Base-by-base conservation (phyloP, 2,888 invertebrate genomes). In the Zootermopsis nevadensis region DNA sequence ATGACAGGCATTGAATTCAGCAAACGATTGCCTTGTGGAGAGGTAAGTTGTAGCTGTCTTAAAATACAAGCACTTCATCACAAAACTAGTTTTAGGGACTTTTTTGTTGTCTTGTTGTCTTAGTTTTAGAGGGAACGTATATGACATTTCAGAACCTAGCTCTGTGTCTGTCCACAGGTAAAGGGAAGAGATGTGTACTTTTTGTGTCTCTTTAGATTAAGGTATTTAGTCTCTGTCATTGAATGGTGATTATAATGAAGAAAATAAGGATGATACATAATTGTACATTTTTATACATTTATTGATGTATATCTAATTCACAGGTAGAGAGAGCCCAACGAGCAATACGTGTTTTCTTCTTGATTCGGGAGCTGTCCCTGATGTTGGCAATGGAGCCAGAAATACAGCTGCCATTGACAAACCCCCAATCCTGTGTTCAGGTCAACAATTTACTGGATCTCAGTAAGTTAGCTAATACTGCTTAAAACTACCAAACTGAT, bases 1-100 rank as follows among this genome's bases (percentile, higher is more conserved):
- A 94, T 99, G 91, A 98, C 98, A 1, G 98, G 98, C 1, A 97
- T 99, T 85, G 95, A 95, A 86, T 98, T 99, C 89, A 95, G 95
- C 76, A 97, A 98, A 88, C 92, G 99, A 86, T 90, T 99, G 86
- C 98, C 99, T 0, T 98, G 98, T 89, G 99, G 99, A 85, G 98
- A 99, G 91, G 97, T 97, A 91, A 89, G 91, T 91, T 53, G 38
- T 33, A 8, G 35, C n/a, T 48, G n/a, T 48, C 2, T 67, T 27
- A 42, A 6, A 15, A 42, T 42, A 42, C 15, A 15, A 12, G 6
- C 15, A 42, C 42, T 42, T 42, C 15, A 42, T 48, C 0, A 48
- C 19, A 15, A 19, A 48, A 48, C 0, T 48, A 15, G n/a, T 48
- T 48, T 10, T 48, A 1, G 15, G 22, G 48, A 48, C 19, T 19